A percentile compares a stretch with the other conserved stretches of the same genome.
Evolutionary conservation across 2,888 invertebrate species (phyloP).

Genomic region (Agrilus cyanescens): DNA sequence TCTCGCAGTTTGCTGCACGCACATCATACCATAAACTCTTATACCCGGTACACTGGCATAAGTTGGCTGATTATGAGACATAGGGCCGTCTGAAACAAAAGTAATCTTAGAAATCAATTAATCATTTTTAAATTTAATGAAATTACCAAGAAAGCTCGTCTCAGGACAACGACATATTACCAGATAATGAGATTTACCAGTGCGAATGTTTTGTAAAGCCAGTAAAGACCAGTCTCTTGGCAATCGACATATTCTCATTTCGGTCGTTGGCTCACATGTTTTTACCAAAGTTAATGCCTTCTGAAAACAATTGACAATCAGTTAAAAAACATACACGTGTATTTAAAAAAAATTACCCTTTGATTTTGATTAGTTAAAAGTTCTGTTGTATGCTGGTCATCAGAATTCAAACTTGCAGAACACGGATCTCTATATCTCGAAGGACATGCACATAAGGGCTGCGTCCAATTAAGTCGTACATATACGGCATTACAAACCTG

Average conservation of each 20-base stretch:
- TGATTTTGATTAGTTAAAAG: constrained; percentile 68
- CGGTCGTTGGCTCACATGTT: constrained; percentile 85
- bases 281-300: constrained; percentile 79
- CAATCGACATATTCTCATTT: constrained; percentile 78
- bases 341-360: constrained; percentile 7
- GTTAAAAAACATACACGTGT: neutral
- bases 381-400: constrained; percentile 86
- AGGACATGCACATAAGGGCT: constrained; percentile 85
- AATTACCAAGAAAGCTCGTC: constrained; percentile 68
- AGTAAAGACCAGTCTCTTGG: constrained; percentile 86
- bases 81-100: constrained; percentile 66
- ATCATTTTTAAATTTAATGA: neutral
- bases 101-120: neutral
- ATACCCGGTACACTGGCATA: constrained; percentile 91
- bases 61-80: constrained; percentile 88
- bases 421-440: constrained; percentile 81
- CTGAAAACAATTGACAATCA: constrained; percentile 39
- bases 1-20: constrained; percentile 46
- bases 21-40: constrained; percentile 90
- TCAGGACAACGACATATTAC: constrained; percentile 87
- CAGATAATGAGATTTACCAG: constrained; percentile 86
- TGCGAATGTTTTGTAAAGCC: constrained; percentile 82
- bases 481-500: constrained; percentile 90
- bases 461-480: constrained; percentile 82
- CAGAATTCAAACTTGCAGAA: constrained; percentile 78